Conservation (phyloP, 2,113 vertebrate species). For the Perccottus glenii region DNA sequence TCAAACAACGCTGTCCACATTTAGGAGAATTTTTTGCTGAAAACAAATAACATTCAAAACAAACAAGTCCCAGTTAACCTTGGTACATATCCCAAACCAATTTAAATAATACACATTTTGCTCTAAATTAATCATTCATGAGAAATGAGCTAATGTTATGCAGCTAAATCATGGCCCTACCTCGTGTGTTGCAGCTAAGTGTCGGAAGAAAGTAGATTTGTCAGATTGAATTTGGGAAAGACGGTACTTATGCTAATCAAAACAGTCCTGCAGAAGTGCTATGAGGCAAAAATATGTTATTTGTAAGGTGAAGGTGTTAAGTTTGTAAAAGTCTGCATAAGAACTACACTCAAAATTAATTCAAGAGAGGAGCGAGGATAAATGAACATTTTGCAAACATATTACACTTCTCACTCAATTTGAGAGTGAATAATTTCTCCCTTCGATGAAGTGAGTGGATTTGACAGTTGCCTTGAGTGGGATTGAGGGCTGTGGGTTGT, state of each 20-base stretch:
- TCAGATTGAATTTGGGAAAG: constrained; percentile 41
- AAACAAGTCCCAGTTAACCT: constrained; percentile 19
- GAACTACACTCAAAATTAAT: constrained; percentile 24
- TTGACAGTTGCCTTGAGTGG: constrained; percentile 24
- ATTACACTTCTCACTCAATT: constrained; percentile 35
- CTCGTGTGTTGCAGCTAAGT: constrained; percentile 19
- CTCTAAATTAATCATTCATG: constrained; percentile 40
- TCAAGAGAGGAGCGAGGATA: constrained; percentile 12
- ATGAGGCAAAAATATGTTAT: not conserved
- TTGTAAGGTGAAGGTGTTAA: constrained; percentile 28
- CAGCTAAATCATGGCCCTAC: constrained; percentile 31
- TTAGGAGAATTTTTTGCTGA: not conserved
- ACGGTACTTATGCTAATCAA: constrained; percentile 32
- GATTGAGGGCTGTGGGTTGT: not conserved
- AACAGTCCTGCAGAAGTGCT: constrained; percentile 28
- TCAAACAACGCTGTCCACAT: not conserved
- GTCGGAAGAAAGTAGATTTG: constrained; percentile 15
- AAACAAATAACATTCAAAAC: not conserved
- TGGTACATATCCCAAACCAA: constrained; percentile 16
- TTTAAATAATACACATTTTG: constrained; percentile 54
- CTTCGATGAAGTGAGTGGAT: constrained; percentile 23
- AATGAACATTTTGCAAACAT: constrained; percentile 17
- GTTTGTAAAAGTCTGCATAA: constrained; percentile 15
- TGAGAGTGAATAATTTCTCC: constrained; percentile 32
- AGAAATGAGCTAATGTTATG: constrained; percentile 39